A percentile compares a stretch with the other conserved stretches of the same genome.
Conservation (phyloP, 2,113 vertebrate genomes). For the Cochlearius cochlearius region DNA sequence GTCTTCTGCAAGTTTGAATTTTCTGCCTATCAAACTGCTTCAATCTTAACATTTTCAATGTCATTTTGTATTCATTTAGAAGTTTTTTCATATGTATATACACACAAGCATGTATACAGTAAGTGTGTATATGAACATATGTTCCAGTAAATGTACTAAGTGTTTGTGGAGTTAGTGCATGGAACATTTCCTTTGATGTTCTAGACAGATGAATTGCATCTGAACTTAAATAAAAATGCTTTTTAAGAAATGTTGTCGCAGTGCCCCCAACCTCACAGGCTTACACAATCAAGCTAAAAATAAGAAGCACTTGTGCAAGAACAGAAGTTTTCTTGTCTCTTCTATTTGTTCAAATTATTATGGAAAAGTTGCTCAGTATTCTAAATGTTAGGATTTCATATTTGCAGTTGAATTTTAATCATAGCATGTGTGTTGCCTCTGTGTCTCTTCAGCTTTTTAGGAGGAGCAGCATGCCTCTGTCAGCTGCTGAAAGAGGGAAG, state of each 20-base stretch:
- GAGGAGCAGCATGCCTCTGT: background rate
- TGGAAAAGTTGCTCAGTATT: background rate
- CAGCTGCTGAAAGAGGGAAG: background rate
- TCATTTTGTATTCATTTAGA: constrained; percentile 11
- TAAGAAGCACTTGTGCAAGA: background rate
- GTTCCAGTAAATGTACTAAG: background rate
- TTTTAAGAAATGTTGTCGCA: background rate
- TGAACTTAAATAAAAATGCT: background rate
- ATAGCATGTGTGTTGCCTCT: background rate
- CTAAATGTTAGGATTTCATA: background rate
- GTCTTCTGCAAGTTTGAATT: constrained; percentile 23
- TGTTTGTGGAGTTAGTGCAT: constrained; percentile 61
- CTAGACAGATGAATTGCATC: background rate
- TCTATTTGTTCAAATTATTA: background rate
- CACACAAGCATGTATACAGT: constrained; percentile 38
- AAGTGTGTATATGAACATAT: constrained; percentile 53
- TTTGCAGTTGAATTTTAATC: background rate
- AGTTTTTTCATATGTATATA: constrained; percentile 24
- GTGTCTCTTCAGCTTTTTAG: background rate
- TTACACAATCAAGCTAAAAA: background rate
- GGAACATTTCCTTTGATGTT: background rate
- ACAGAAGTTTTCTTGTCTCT: background rate
- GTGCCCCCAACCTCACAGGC: background rate
- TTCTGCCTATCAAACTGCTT: background rate
- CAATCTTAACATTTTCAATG: background rate